Base-by-base conservation (phyloP, 2,888 invertebrate species). In the Bombylius discolor region DNA sequence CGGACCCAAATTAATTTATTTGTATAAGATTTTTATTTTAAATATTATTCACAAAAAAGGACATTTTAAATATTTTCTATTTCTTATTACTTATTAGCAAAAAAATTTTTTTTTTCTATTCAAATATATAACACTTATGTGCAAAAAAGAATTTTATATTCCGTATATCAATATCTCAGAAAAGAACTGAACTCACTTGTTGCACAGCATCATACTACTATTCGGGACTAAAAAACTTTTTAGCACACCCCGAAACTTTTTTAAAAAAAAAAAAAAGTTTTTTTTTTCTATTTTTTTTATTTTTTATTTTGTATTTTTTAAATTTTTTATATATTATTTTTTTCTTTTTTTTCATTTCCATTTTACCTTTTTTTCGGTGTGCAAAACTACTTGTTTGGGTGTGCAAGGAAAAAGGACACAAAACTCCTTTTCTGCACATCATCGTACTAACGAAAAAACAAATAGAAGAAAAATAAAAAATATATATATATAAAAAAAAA, bases 161-260 rank as follows among this genome's bases (percentile, higher is more conserved):
- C 23, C 23, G 23, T 23, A 58, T 62, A 61, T 59, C 61, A 62
- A 63, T 62, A 62, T 59, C 60, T 59, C 69, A 69, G 67, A 67
- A 70, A 67, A 69, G 72, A 69, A 68, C 70, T 70, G 56, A 72
- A 72, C 72, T 73, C 73, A 73, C 73, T 73, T 73, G 73, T 73
- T 73, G 73, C 73, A 74, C 72, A 72, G 69, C 68, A 66, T 67
- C 65, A 68, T 59, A 61, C 60, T 62, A 62, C 62, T 62, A 60
- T 63, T 63, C 60, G 61, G 63, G 60, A 61, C 60, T 57, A 54
- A 64, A 64, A 64, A 65, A 65, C 63, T 66, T 66, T 72, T 72
- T 70, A 67, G 73, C 70, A 72, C 70, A 71, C 39, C 39, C 39
- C 73, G 69, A 72, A 72, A 72, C 71, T 72, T 71, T 72, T 70